Conservation (phyloP, 2,888 invertebrate genomes). For the Nephrocerus scutellatus region DNA sequence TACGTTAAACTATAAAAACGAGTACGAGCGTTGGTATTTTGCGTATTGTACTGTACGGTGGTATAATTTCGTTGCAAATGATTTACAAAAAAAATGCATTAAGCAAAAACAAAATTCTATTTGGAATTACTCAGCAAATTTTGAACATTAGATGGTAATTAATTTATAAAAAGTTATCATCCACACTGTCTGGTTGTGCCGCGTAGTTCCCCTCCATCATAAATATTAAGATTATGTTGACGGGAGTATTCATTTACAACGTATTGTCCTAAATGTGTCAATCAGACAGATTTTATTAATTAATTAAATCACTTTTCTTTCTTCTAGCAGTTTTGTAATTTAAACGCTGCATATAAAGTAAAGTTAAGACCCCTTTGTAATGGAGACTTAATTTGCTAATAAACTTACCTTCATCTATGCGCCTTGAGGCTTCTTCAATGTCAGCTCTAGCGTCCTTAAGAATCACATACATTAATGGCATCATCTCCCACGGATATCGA, state of each 20-base stretch:
- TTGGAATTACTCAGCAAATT: no score
- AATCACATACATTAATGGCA: conserved; percentile 73
- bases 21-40: no score
- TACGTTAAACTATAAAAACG: no score
- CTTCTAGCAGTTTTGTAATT: conserved; percentile 12
- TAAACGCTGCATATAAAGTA: conserved; percentile 4
- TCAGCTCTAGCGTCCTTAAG: conserved; percentile 68
- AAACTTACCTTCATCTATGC: conserved; percentile 67
- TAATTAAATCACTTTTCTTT: conserved; percentile 17
- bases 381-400: conserved; percentile 5
- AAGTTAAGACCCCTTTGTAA: conserved; percentile 29
- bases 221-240: conserved; percentile 67
- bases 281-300: no score
- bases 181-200: conserved; percentile 74
- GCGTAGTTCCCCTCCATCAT: conserved; percentile 66
- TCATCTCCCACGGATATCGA: conserved; percentile 72
- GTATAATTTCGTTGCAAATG: no score
- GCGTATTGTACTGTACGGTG: no score
- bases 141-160: no score
- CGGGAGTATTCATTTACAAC: conserved; percentile 69
- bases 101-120: no score
- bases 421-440: conserved; percentile 65
- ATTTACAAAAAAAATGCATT: no score
- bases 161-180: conserved; percentile 55
- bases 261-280: conserved; percentile 57